Conservation (phyloP, 2,797 vertebrate species). For the Neostethus bicornis region DNA sequence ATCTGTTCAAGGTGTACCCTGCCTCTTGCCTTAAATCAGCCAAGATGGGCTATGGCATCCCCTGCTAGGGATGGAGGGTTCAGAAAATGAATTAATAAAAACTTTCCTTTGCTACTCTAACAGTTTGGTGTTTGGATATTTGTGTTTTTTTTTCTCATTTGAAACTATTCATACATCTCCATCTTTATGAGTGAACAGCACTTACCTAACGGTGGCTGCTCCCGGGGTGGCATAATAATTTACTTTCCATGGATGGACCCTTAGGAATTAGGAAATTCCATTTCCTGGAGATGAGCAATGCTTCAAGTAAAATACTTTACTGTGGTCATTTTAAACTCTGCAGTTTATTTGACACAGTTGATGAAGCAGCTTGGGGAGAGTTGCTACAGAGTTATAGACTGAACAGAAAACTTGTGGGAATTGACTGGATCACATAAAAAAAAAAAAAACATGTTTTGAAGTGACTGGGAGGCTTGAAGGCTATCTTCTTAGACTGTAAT, state of each 20-base stretch:
- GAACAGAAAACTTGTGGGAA: constrained; percentile 35
- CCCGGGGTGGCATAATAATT: constrained; percentile 57
- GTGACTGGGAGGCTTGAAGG: constrained; percentile 41
- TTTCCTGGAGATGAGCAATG: constrained; percentile 68
- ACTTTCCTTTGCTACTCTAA: constrained; percentile 19
- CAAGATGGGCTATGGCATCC: too few relatives aligned
- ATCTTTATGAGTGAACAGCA: constrained; percentile 35
- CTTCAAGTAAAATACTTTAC: constrained; percentile 58
- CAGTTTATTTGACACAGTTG: constrained; percentile 62
- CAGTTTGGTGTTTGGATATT: constrained; percentile 22
- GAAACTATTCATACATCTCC: constrained; percentile 39
- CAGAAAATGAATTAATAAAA: too few relatives aligned
- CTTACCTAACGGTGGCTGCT: constrained; percentile 47
- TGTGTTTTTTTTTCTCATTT: constrained; percentile 39
- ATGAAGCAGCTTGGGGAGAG: constrained; percentile 37
- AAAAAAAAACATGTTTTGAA: constrained; percentile 60
- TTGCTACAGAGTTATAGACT: constrained; percentile 29
- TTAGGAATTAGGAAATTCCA: constrained; percentile 63
- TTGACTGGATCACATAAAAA: constrained; percentile 30
- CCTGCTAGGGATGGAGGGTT: too few relatives aligned
- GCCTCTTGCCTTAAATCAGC: too few relatives aligned
- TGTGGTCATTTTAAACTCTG: constrained; percentile 64
- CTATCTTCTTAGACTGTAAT: constrained; percentile 47
- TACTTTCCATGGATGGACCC: constrained; percentile 63
- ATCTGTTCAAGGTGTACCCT: too few relatives aligned